These are phyloP conservation scores for Elysia chlorotica DNA, from an alignment of 1,140 invertebrate species.

Conservation along the genomic window DNA sequence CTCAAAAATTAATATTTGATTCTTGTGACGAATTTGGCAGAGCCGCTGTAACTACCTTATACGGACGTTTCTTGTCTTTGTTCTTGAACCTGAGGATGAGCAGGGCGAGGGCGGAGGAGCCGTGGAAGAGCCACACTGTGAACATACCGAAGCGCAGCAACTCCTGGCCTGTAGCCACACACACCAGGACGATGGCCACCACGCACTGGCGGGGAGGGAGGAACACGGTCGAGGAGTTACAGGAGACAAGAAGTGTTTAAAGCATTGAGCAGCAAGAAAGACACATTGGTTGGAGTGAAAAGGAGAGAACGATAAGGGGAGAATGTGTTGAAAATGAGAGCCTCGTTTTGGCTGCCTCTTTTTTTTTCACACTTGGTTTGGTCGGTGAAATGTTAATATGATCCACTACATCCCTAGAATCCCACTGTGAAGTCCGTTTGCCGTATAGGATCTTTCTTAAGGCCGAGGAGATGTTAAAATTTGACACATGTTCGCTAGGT, in stretches of 20 bases:
- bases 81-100: conserved; percentile 34
- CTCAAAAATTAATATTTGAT: no score
- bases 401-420: no score
- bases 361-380: no score
- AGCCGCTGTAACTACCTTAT: no score
- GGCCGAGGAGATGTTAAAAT: no score
- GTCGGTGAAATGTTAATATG: no score
- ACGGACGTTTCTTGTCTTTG: conserved; percentile 31
- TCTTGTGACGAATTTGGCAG: no score
- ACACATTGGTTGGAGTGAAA: background rate
- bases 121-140: conserved; percentile 41
- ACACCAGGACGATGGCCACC: conserved; percentile 29
- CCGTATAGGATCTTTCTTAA: no score
- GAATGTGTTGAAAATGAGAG: background rate
- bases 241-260: background rate
- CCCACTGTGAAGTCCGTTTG: no score
- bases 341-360: no score
- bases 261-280: background rate
- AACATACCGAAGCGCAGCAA: conserved; percentile 40
- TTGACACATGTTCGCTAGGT: no score
- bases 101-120: conserved; percentile 30
- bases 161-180: conserved; percentile 17
- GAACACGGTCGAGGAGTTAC: background rate
- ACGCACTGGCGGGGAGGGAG: conserved; percentile 15
- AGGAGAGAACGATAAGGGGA: background rate